A percentile compares a stretch with the other conserved stretches of the same genome.
These are phyloP conservation scores for Jordanella pulchra DNA, from an alignment of 2,797 vertebrate species.

Conservation along the genomic window DNA sequence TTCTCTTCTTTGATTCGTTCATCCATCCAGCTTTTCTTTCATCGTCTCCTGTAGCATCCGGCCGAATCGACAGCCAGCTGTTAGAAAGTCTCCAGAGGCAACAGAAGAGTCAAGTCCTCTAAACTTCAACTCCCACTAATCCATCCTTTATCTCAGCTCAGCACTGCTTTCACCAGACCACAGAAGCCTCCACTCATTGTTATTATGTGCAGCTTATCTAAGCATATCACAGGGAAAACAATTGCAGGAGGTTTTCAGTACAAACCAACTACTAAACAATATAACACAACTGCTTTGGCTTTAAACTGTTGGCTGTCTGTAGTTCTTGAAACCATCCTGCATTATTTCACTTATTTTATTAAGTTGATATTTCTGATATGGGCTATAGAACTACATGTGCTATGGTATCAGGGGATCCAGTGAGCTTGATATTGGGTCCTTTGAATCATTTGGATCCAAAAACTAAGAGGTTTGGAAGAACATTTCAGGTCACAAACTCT, in stretches of 20 bases:
- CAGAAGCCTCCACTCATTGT: slow-evolving; percentile 19
- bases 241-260: background rate
- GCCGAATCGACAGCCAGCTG: slow-evolving; percentile 33
- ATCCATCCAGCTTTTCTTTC: slow-evolving; percentile 41
- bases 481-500: too few relatives aligned
- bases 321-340: background rate
- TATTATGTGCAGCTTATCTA: background rate
- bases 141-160: background rate
- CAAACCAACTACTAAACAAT: background rate
- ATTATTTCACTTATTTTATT: background rate
- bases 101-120: slow-evolving; percentile 10
- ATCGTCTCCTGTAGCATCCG: slow-evolving; percentile 41
- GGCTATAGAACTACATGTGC: too few relatives aligned
- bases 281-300: background rate
- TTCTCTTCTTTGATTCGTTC: slow-evolving; percentile 4
- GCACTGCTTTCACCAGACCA: slow-evolving; percentile 26
- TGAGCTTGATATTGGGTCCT: too few relatives aligned
- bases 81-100: slow-evolving; percentile 42
- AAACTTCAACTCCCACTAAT: slow-evolving; percentile 7
- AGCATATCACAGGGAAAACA: slow-evolving; percentile 1
- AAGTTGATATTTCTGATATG: background rate
- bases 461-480: too few relatives aligned
- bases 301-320: background rate
- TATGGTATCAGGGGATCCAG: background rate
- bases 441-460: too few relatives aligned